Percentiles rank a stretch among this genome's conserved stretches.
Conservation (phyloP, 1,140 invertebrate species). For the Teleopsis dalmanni region DNA sequence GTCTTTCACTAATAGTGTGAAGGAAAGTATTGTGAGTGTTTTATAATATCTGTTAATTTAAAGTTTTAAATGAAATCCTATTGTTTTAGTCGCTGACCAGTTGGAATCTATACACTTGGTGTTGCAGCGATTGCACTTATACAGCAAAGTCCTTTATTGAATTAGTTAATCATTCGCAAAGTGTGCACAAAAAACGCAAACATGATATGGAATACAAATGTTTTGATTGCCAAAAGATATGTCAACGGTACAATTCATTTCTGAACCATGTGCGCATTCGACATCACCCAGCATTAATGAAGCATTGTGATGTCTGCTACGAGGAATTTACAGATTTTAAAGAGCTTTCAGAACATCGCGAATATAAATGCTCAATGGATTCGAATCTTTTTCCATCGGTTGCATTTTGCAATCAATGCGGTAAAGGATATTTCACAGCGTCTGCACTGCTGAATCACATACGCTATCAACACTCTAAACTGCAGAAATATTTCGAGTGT, state of each 20-base stretch:
- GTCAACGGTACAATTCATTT: slow-evolving; percentile 5
- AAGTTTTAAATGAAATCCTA: background rate
- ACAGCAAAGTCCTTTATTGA: background rate
- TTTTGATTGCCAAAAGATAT: slow-evolving; percentile 10
- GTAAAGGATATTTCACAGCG: background rate
- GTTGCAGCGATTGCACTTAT: slow-evolving; percentile 1
- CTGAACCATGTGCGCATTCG: slow-evolving; percentile 8
- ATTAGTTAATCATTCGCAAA: background rate
- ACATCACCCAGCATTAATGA: slow-evolving; percentile 7
- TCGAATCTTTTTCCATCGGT: background rate
- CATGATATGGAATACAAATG: slow-evolving; percentile 9
- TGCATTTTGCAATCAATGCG: slow-evolving; percentile 5
- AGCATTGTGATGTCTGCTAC: slow-evolving; percentile 9
- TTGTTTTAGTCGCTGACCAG: background rate
- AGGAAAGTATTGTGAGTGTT: background rate
- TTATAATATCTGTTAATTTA: background rate
- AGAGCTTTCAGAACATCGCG: background rate
- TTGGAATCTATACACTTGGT: slow-evolving; percentile 6
- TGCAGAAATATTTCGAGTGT: slow-evolving; percentile 1
- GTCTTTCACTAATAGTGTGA: too few species aligned
- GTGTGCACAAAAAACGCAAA: too few species aligned
- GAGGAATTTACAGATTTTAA: background rate
- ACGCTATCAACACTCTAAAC: background rate
- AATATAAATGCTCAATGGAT: background rate
- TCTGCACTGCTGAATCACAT: background rate